phyloP scores from a whole-genome alignment of 2,797 vertebrate genomes.

The Enteromius paludinosus region DNA sequence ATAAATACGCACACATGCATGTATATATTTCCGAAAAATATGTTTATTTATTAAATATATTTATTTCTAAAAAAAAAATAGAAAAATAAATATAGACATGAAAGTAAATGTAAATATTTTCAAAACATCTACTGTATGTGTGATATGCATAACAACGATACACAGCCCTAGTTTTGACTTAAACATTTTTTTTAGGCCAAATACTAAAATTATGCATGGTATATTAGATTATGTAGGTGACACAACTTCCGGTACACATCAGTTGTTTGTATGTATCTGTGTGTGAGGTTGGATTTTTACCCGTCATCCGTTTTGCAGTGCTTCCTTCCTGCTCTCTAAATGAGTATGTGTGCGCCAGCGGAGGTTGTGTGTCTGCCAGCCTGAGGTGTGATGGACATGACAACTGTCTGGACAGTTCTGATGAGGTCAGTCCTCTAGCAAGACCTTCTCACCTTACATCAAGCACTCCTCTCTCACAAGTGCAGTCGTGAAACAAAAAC shows the following conservation, averaged over 20 bases:
- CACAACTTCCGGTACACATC: constrained; percentile 11
- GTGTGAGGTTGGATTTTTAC: not conserved
- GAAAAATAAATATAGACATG: too few relatives aligned
- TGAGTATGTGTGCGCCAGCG: constrained; percentile 91
- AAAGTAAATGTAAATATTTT: too few relatives aligned
- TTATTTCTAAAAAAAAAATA: too few relatives aligned
- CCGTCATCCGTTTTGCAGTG: constrained; percentile 70
- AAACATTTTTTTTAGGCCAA: not conserved
- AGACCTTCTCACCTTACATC: constrained; percentile 21
- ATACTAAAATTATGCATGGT: not conserved
- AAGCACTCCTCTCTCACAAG: not conserved
- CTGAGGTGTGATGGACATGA: constrained; percentile 92
- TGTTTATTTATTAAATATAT: too few relatives aligned
- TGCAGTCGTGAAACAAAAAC: constrained; percentile 2
- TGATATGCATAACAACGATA: too few relatives aligned
- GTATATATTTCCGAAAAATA: too few relatives aligned
- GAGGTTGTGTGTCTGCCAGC: constrained; percentile 91
- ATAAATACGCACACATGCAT: too few relatives aligned
- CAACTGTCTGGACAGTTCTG: constrained; percentile 94
- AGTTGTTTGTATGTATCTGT: constrained; percentile 24
- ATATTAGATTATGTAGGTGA: not conserved
- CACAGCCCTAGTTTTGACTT: too few relatives aligned
- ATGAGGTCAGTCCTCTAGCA: constrained; percentile 85
- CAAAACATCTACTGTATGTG: too few relatives aligned
- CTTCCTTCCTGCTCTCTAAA: constrained; percentile 91